These are phyloP conservation scores for Protophormia terraenovae DNA, from an alignment of 2,888 invertebrate genomes.

Conservation along the genomic window DNA sequence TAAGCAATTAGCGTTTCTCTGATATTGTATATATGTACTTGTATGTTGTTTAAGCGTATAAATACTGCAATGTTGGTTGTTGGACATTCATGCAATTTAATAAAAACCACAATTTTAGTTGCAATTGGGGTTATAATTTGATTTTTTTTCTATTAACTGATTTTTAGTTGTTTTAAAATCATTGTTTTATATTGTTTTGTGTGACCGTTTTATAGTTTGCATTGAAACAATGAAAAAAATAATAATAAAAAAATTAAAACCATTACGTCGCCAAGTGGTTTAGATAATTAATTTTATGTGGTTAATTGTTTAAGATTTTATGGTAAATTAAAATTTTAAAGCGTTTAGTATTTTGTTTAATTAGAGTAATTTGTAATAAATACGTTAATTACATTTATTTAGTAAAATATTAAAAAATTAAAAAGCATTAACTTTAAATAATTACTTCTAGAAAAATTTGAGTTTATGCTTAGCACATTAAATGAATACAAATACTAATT, in stretches of 20 bases:
- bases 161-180: slow-evolving; percentile 29
- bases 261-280: slow-evolving; percentile 57
- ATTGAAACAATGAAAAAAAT: background rate
- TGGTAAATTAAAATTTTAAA: background rate
- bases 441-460: too few relatives aligned
- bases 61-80: slow-evolving; percentile 33
- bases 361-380: background rate
- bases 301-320: slow-evolving; percentile 32
- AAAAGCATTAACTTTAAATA: too few relatives aligned
- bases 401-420: too few relatives aligned
- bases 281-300: slow-evolving; percentile 56
- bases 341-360: background rate
- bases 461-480: background rate
- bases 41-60: background rate
- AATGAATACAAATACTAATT: background rate
- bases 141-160: slow-evolving; percentile 27
- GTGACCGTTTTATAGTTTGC: background rate
- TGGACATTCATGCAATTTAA: slow-evolving; percentile 53
- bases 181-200: slow-evolving; percentile 27
- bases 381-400: background rate
- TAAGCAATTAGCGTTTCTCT: slow-evolving; percentile 65
- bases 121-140: slow-evolving; percentile 55
- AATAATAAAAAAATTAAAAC: slow-evolving; percentile 1
- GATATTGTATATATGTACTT: background rate
- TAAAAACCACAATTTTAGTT: slow-evolving; percentile 64